Evolutionary conservation across 1,140 invertebrate species (phyloP), one percentile per base, ranked within the genome.

Genomic region (Tetramorium alpestre): DNA sequence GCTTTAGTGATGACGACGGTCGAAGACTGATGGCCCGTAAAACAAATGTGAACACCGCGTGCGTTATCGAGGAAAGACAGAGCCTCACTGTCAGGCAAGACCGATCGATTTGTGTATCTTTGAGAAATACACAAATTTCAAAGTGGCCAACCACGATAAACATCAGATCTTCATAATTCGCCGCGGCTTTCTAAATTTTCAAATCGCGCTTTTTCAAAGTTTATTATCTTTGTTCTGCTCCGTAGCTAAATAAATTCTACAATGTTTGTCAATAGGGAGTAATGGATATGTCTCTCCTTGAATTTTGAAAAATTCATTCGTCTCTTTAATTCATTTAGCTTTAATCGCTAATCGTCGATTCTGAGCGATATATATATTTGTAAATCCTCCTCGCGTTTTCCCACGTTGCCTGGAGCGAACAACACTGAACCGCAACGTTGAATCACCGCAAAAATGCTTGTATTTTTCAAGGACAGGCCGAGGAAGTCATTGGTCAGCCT

Each of bases 391-490:
- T 18, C 1, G 41, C 18, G 8, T 47, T 22, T 73, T 38, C 16
- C 44, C 54, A 1, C n/a, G 13, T 18, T 28, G 49, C 33, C 38
- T 11, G 8, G 18, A 67, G 33, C n/a, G 38, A 25, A 72, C n/a
- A 16, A 47, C 67, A 10, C 1, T 47, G 25, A 38, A 70, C n/a
- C 28, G 44, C 80, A 70, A 82, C 76, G 70, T 78, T 13, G 51
- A 77, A 65, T 49, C 13, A 8, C 47, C 10, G 73, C 33, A 78
- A 60, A 64, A 78, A 41, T 80, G 56, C 0, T 60, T 47, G 10
- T 78, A 84, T 54, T n/a, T 44, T 58, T 65, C 88, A 91, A 88
- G 82, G 88, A 84, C 58, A 72, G 16, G 75, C n/a, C 60, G 62
- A 81, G 86, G 73, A 90, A 88, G 67, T 80, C 60, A 75, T 64